Evolutionary conservation across 2,888 invertebrate species (phyloP), one percentile per base, ranked within the genome.

Genomic region (Thymelicus acteon): DNA sequence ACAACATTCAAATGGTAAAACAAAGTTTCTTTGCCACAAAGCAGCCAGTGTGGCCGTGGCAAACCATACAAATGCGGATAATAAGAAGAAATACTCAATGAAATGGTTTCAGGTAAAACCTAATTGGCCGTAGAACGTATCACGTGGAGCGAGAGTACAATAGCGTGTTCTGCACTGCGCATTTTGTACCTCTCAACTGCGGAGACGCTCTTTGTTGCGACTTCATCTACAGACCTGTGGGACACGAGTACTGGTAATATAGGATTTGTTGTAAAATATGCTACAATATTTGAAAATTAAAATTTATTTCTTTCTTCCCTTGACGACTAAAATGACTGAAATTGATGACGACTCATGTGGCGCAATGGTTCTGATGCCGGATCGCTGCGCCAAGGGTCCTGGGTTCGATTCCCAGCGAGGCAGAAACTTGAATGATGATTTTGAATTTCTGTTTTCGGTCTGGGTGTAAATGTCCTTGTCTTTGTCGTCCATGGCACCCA

Each of bases 71-170:
- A 54, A 54, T 24, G 54, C 24, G 19, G 19, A 49, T 24, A 67
- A 60, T 67, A 69, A 69, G 54, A 54, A 37, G 40, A 48, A 58
- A 58, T 58, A 58, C 19, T 40, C 49, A 69, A 69, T 58, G 19
- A 39, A 69, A 63, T 60, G 15, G 48, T 58, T 64, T 49, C 63
- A 64, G 19, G 63, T 69, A 48, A 64, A 69, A 58, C 63, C 39
- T 69, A 63, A 69, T 64, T 63, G 63, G 62, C 62, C 39, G 39
- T 86, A 86, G 82, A 85, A 86, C 83, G 83, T 85, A 89, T 86
- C 86, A 86, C 83, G 79, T 75, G 74, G 75, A 72, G 73, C 69
- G 72, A 77, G 78, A 76, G 75, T 81, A 88, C 86, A 87, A 88
- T 84, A 81, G 83, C 76, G 61, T 77, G 76, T 78, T 79, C 75